These are phyloP conservation scores for Julus scandinavius DNA, from an alignment of 2,888 invertebrate genomes.

Conservation along the genomic window DNA sequence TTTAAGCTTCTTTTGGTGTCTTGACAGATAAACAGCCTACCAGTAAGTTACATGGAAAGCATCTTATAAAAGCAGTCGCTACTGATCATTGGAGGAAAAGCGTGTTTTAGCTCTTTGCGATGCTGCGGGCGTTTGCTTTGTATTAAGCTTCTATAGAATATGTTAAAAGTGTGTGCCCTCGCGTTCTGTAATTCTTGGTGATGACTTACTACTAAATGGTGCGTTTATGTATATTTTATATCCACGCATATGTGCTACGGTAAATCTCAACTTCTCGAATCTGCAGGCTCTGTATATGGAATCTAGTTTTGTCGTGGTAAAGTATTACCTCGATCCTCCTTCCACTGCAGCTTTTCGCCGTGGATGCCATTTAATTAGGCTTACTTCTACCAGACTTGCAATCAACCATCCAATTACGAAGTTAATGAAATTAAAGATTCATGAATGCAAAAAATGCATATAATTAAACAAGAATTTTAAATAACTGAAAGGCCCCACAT, in stretches of 20 bases:
- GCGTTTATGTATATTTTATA: constrained; percentile 36
- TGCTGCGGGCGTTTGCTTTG: not conserved
- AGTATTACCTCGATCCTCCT: not conserved
- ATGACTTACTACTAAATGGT: constrained; percentile 9
- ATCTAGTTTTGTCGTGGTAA: not conserved
- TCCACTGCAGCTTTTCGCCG: not conserved
- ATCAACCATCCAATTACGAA: constrained; percentile 34
- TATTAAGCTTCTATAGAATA: not conserved
- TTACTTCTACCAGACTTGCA: not conserved
- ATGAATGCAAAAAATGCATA: constrained; percentile 11
- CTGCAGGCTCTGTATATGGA: not conserved
- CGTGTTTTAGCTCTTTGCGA: not conserved
- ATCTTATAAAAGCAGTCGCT: not conserved
- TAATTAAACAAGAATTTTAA: constrained; percentile 28
- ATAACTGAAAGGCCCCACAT: not conserved
- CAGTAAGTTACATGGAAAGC: not conserved
- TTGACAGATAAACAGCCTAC: constrained; percentile 8
- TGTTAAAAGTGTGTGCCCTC: not conserved
- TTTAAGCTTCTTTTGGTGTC: not conserved
- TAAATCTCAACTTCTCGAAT: not conserved
- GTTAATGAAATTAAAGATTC: constrained; percentile 42
- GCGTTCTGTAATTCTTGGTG: not conserved
- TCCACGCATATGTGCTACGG: not conserved
- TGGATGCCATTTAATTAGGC: constrained; percentile 19
- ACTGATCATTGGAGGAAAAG: not conserved